These are phyloP conservation scores for Drosophila ustulata DNA, from an alignment of 2,888 invertebrate genomes.

Conservation along the genomic window DNA sequence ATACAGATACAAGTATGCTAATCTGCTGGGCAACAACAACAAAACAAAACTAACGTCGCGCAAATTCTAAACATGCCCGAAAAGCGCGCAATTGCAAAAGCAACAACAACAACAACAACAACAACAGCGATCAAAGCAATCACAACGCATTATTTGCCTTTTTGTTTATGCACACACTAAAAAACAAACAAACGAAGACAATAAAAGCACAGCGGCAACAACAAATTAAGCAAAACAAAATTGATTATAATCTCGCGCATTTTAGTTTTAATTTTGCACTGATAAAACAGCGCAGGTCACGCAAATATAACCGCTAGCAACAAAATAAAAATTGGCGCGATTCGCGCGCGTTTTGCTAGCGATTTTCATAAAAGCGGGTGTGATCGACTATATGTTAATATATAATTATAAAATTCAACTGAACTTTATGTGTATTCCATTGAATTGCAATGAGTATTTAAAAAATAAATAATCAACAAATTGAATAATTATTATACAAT, in stretches of 20 bases:
- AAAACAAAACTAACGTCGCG: slow-evolving; percentile 11
- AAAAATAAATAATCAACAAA: background rate
- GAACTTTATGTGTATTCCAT: too few relatives aligned
- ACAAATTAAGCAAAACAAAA: slow-evolving; percentile 37
- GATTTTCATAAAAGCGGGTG: background rate
- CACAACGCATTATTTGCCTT: slow-evolving; percentile 26
- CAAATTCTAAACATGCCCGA: slow-evolving; percentile 38
- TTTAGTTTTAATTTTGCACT: slow-evolving; percentile 20
- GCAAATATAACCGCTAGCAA: slow-evolving; percentile 1
- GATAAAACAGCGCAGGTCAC: slow-evolving; percentile 21
- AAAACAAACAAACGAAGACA: slow-evolving; percentile 25
- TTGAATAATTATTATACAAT: too few relatives aligned
- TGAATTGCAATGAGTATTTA: too few relatives aligned
- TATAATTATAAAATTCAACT: too few relatives aligned
- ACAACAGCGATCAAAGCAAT: background rate
- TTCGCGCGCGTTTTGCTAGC: background rate
- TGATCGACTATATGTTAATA: background rate
- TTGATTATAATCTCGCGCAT: slow-evolving; percentile 42
- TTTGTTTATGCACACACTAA: slow-evolving; percentile 38
- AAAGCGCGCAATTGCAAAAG: slow-evolving; percentile 37
- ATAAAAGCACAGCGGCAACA: slow-evolving; percentile 22
- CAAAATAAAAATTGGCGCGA: background rate
- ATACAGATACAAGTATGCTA: slow-evolving; percentile 28
- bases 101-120: slow-evolving; percentile 16
- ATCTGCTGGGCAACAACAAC: slow-evolving; percentile 25